Conservation (phyloP, 2,888 invertebrate species). For the Ferrisia virgata region DNA sequence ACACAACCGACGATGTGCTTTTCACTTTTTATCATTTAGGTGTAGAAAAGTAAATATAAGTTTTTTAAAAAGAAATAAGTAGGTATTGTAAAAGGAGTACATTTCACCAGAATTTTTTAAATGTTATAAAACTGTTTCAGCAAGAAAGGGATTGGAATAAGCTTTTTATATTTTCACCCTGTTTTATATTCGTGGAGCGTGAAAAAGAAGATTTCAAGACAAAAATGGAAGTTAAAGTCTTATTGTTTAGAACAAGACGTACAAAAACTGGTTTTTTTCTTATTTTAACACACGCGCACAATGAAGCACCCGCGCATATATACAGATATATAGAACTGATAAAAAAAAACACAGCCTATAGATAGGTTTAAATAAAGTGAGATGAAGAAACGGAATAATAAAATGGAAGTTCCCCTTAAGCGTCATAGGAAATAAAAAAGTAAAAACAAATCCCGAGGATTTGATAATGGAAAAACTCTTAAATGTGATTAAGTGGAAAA, state of each 20-base stretch:
- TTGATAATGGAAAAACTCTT: constrained; percentile 46
- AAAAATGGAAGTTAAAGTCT: constrained; percentile 43
- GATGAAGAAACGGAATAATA: constrained; percentile 43
- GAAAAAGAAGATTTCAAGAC: constrained; percentile 40
- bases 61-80: no score
- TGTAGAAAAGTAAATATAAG: constrained; percentile 1
- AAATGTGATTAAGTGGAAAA: constrained; percentile 46
- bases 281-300: constrained; percentile 1
- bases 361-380: constrained; percentile 45
- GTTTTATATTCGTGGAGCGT: constrained; percentile 44
- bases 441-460: constrained; percentile 45
- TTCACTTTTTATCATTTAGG: constrained; percentile 4
- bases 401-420: constrained; percentile 45
- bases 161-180: constrained; percentile 46
- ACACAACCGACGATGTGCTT: background rate
- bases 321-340: constrained; percentile 33
- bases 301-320: background rate
- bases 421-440: constrained; percentile 41
- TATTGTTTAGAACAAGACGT: constrained; percentile 38
- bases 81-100: constrained; percentile 32
- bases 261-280: constrained; percentile 26
- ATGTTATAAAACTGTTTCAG: constrained; percentile 37
- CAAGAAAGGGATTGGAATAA: constrained; percentile 38
- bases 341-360: constrained; percentile 34
- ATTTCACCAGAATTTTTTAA: constrained; percentile 38